These are phyloP conservation scores for Caenorhabditis angaria DNA, from an alignment of 2,888 invertebrate species.

Conservation along the genomic window DNA sequence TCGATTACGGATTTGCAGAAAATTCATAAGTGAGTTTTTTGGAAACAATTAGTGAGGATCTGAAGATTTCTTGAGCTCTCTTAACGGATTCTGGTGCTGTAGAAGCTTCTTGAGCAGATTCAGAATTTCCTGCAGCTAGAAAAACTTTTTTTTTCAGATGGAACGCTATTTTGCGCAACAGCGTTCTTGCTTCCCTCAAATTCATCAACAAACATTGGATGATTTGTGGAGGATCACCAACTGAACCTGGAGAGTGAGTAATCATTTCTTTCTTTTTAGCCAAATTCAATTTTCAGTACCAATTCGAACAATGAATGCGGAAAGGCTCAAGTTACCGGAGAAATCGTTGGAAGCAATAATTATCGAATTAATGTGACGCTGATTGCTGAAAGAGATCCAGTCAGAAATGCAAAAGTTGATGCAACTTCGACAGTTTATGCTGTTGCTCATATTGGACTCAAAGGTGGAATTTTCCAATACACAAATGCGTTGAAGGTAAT, in stretches of 20 bases:
- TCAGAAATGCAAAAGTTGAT: conserved; percentile 69
- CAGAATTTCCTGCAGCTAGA: no score
- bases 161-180: conserved; percentile 52
- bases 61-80: no score
- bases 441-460: conserved; percentile 70
- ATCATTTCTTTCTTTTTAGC: conserved; percentile 17
- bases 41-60: neutral
- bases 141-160: conserved; percentile 35
- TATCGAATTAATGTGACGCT: conserved; percentile 71
- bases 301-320: conserved; percentile 61
- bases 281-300: neutral
- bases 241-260: conserved; percentile 35
- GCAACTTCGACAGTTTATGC: conserved; percentile 70
- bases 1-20: conserved; percentile 45
- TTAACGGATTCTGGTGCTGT: no score
- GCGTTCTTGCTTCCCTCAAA: conserved; percentile 64
- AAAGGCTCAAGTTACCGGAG: conserved; percentile 70
- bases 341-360: conserved; percentile 53
- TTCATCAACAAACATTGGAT: conserved; percentile 72
- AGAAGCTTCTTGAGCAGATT: no score
- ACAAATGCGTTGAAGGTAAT: conserved; percentile 67
- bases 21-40: conserved; percentile 42
- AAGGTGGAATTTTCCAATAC: conserved; percentile 72
- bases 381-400: conserved; percentile 69
- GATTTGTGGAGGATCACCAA: conserved; percentile 56